A percentile compares a stretch with the other conserved stretches of the same genome.
phyloP scores from a whole-genome alignment of 2,797 vertebrate genomes.

The Ctenopoma kingsleyae region DNA sequence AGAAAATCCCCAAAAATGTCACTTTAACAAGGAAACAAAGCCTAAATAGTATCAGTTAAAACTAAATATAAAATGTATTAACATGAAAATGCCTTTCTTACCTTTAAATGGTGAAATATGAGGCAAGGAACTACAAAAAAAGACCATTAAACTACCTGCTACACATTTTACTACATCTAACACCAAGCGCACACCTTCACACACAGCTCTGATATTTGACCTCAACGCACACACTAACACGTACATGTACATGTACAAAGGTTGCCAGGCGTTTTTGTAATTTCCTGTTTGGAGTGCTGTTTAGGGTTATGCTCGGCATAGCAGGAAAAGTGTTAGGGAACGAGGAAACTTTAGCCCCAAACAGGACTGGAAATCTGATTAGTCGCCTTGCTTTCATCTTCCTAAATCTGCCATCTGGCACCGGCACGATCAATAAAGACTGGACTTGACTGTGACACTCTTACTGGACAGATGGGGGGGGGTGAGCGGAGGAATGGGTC shows the following conservation, averaged over 20 bases:
- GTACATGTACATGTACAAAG: constrained; percentile 34
- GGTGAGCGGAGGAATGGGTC: neutral
- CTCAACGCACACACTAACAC: constrained; percentile 30
- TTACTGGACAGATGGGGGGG: constrained; percentile 71
- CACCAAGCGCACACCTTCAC: constrained; percentile 23
- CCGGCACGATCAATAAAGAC: constrained; percentile 82
- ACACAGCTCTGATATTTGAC: constrained; percentile 44
- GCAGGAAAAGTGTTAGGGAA: constrained; percentile 85
- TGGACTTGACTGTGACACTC: constrained; percentile 84
- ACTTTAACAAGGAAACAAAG: too few species aligned
- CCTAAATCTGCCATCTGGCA: constrained; percentile 86
- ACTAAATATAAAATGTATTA: too few species aligned
- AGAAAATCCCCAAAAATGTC: too few species aligned
- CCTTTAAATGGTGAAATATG: constrained; percentile 1
- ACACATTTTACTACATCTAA: neutral
- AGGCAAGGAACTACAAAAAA: neutral
- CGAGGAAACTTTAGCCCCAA: constrained; percentile 81
- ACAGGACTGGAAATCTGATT: constrained; percentile 88
- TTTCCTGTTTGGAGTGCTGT: constrained; percentile 85
- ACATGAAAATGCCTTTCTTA: neutral
- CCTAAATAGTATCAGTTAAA: too few species aligned
- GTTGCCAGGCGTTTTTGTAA: constrained; percentile 77
- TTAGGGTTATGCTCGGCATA: constrained; percentile 80
- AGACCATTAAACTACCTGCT: constrained; percentile 10
- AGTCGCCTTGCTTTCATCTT: constrained; percentile 83